Percentiles rank a stretch among this genome's conserved stretches.
phyloP scores from a whole-genome alignment of 2,797 vertebrate genomes.

The Ctenopoma multispine region DNA sequence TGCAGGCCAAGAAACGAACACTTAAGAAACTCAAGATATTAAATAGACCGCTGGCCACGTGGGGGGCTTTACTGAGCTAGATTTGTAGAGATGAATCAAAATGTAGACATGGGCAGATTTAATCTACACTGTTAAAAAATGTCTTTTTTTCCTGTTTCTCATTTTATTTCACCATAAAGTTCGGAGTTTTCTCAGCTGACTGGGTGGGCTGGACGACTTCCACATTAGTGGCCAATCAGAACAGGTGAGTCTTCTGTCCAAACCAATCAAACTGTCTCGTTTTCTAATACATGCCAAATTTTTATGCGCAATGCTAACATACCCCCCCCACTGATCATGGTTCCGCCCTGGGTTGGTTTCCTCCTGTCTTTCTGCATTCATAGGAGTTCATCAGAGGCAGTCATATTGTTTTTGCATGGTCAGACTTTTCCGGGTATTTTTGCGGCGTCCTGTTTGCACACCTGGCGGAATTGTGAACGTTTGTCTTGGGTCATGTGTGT shows the following conservation, averaged over 20 bases:
- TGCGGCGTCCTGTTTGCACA: constrained; percentile 80
- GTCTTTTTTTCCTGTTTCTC: constrained; percentile 51
- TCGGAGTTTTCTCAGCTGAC: constrained; percentile 41
- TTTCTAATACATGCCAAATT: constrained; percentile 46
- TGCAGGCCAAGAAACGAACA: constrained; percentile 45
- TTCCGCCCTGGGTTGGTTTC: constrained; percentile 33
- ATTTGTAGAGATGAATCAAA: constrained; percentile 38
- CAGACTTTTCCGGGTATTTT: constrained; percentile 80
- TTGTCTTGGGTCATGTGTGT: constrained; percentile 85
- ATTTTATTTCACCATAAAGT: constrained; percentile 38
- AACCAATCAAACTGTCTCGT: constrained; percentile 44
- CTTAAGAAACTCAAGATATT: constrained; percentile 34
- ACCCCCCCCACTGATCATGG: constrained; percentile 30
- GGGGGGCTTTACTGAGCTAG: constrained; percentile 37
- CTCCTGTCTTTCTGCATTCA: constrained; percentile 42
- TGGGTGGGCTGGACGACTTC: constrained; percentile 59
- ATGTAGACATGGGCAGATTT: constrained; percentile 43
- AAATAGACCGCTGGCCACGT: constrained; percentile 37
- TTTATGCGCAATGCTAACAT: constrained; percentile 24
- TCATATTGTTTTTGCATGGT: constrained; percentile 79
- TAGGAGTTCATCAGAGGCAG: constrained; percentile 68
- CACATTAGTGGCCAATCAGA: constrained; percentile 46
- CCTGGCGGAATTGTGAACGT: constrained; percentile 83
- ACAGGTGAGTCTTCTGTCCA: constrained; percentile 55
- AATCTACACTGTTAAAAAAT: constrained; percentile 29